phyloP scores from a whole-genome alignment of 2,797 vertebrate genomes.

The Eupleurogrammus muticus region DNA sequence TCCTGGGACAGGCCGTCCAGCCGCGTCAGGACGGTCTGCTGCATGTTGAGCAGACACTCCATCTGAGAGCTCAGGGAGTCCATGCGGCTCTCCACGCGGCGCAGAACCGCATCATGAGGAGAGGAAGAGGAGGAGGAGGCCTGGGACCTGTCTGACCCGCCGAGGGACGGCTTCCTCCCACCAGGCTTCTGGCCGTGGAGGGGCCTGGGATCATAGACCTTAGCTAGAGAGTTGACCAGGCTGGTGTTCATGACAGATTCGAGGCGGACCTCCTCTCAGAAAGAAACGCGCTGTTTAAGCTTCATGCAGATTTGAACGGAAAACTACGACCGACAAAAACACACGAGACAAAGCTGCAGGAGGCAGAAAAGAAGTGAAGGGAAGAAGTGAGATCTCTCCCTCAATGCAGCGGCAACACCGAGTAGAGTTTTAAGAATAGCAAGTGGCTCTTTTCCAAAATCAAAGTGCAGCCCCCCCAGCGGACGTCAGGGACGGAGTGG shows the following conservation, averaged over 20 bases:
- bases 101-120: constrained; percentile 47
- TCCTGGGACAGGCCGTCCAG: constrained; percentile 85
- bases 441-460: constrained; percentile 61
- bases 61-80: constrained; percentile 86
- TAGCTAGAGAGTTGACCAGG: constrained; percentile 88
- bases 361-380: constrained; percentile 22
- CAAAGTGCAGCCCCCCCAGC: constrained; percentile 65
- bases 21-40: constrained; percentile 84
- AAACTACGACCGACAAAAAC: constrained; percentile 11
- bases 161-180: constrained; percentile 68
- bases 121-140: constrained; percentile 45
- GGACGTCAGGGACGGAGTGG: constrained; percentile 69
- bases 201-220: constrained; percentile 85
- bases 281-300: constrained; percentile 13
- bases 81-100: constrained; percentile 80
- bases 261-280: not conserved
- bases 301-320: constrained; percentile 20
- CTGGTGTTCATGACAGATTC: constrained; percentile 76
- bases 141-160: constrained; percentile 64
- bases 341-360: constrained; percentile 22
- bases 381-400: constrained; percentile 50
- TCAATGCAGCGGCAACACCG: constrained; percentile 15
- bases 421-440: constrained; percentile 72
- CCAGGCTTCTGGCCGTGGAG: constrained; percentile 82
- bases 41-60: constrained; percentile 84